Conservation (phyloP, 2,797 vertebrate species). For the Prunella strophiata region DNA sequence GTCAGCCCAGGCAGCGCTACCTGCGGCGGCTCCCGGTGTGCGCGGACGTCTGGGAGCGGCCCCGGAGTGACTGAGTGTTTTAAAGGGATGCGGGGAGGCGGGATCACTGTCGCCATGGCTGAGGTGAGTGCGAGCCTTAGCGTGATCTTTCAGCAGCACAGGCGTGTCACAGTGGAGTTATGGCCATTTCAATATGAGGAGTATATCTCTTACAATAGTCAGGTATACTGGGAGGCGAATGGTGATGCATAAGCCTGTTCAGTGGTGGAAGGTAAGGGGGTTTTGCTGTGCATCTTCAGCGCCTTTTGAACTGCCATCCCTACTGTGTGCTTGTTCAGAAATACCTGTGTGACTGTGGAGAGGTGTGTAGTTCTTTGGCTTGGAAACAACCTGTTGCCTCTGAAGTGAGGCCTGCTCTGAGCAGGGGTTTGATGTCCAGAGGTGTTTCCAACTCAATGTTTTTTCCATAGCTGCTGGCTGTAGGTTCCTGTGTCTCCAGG, state of each 20-base stretch:
- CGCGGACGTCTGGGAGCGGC: rapidly evolving
- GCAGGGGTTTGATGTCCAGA: not conserved
- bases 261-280: not conserved
- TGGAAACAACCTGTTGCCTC: not conserved
- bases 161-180: rapidly evolving
- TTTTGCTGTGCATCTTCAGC: rapidly evolving
- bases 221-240: rapidly evolving
- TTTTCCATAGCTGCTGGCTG: rapidly evolving
- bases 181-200: rapidly evolving
- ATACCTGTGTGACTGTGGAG: rapidly evolving
- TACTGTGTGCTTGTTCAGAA: not conserved
- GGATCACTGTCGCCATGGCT: rapidly evolving
- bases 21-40: not conserved
- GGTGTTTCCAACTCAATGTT: not conserved
- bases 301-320: not conserved
- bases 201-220: rapidly evolving
- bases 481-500: rapidly evolving
- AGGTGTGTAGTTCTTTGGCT: not conserved
- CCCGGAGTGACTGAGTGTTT: rapidly evolving
- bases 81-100: not conserved
- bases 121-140: rapidly evolving
- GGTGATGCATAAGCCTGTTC: rapidly evolving
- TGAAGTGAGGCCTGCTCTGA: not conserved
- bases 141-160: rapidly evolving
- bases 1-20: not conserved